A percentile compares a stretch with the other conserved stretches of the same genome.
These are phyloP conservation scores for Oreonectes daqikongensis DNA, from an alignment of 2,797 vertebrate species.

Conservation along the genomic window DNA sequence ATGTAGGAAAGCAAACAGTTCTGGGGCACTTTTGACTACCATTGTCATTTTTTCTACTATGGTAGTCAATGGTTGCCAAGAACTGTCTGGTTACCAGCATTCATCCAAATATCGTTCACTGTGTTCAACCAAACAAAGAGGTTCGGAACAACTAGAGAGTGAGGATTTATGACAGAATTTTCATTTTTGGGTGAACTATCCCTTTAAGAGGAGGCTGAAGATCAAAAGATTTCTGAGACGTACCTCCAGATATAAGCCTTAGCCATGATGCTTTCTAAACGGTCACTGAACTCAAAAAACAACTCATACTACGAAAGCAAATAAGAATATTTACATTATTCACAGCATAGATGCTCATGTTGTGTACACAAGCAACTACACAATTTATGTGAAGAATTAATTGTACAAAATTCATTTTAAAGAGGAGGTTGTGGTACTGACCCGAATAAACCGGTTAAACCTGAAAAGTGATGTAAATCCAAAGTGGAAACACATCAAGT, in stretches of 20 bases:
- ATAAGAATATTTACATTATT: not conserved
- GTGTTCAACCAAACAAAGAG: too few relatives aligned
- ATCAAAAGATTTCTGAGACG: not conserved
- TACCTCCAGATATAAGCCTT: slow-evolving; percentile 96
- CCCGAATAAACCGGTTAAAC: slow-evolving; percentile 84
- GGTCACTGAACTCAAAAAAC: slow-evolving; percentile 94
- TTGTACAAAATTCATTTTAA: not conserved
- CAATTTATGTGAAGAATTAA: not conserved
- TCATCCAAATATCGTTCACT: too few relatives aligned
- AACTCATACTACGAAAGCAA: slow-evolving; percentile 73
- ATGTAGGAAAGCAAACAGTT: too few relatives aligned
- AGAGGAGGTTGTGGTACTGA: slow-evolving; percentile 63
- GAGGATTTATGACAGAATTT: too few relatives aligned
- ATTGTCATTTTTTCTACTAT: too few relatives aligned
- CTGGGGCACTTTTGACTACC: too few relatives aligned
- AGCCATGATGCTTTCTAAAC: slow-evolving; percentile 85
- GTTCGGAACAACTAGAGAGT: too few relatives aligned
- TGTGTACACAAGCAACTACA: not conserved
- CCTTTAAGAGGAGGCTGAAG: too few relatives aligned
- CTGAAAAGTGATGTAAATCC: slow-evolving; percentile 82
- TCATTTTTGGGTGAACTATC: too few relatives aligned
- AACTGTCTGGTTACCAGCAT: too few relatives aligned
- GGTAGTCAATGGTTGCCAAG: too few relatives aligned
- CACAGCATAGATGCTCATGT: not conserved
- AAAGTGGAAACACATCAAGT: slow-evolving; percentile 82